Percentiles rank a stretch among this genome's conserved stretches.
Conservation (phyloP, 2,797 vertebrate species). For the Naso thynnoides region DNA sequence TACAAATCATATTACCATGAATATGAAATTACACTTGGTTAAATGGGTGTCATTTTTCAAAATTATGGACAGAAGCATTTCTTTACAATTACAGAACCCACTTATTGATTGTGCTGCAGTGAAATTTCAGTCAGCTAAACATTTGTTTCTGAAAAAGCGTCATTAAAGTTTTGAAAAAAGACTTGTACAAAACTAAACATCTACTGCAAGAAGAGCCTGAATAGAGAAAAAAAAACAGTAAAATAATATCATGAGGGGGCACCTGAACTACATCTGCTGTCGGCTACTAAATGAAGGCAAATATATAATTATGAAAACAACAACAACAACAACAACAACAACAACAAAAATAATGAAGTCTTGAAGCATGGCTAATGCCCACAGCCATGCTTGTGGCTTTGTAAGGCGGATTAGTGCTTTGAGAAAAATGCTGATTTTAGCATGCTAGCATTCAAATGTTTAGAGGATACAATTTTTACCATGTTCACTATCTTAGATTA, state of each 20-base stretch:
- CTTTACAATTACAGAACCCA: conserved; percentile 9
- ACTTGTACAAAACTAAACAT: neutral
- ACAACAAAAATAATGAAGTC: neutral
- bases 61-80: conserved; percentile 10
- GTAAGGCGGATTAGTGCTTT: neutral
- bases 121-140: conserved; percentile 6
- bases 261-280: neutral
- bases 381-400: neutral
- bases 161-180: neutral
- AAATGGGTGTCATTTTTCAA: conserved; percentile 17
- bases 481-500: neutral
- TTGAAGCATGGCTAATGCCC: neutral
- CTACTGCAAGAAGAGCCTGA: neutral
- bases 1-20: neutral
- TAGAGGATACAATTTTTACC: neutral
- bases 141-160: neutral
- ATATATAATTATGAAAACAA: neutral
- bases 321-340: neutral
- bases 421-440: neutral
- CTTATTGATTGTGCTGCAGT: conserved; percentile 9
- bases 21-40: neutral
- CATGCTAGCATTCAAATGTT: neutral
- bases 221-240: neutral
- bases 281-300: neutral
- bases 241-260: neutral